Base-by-base conservation (phyloP, 2,888 invertebrate species). In the Urechis unicinctus region DNA sequence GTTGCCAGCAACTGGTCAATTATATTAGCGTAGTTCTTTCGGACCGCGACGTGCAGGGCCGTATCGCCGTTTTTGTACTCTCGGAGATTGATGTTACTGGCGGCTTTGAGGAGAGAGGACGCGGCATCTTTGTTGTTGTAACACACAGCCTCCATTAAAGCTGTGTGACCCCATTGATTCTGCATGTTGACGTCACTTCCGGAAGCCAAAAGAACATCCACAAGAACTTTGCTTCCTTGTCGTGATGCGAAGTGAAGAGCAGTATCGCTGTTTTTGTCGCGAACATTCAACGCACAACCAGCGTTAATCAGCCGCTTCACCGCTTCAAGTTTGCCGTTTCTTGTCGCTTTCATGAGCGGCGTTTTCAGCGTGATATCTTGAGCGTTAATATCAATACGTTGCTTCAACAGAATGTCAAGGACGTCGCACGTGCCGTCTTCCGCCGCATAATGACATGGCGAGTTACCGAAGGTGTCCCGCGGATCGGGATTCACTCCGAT, bases 331-430 rank as follows among this genome's bases (percentile, higher is more conserved):
- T 75, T 75, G 55, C 72, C 75, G 63, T 75, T 77, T n/a, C 77
- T 61, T 2, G 76, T 75, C 0, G 77, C 74, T 59, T 77, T 77
- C 75, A 77, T 77, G 45, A 76, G 66, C 3, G 77, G 75, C 29
- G 77, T 77, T 59, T 77, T 77, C 22, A 73, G 72, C 26, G 77
- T 77, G 47, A 77, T 77, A 53, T 77, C 77, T 59, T 75, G 72
- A 29, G 69, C 71, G 61, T 77, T 72, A 28, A 75, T 71, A 53
- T 75, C 71, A 6, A 73, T 72, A 29, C 71, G 70, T 41, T 74
- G 69, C 17, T 71, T 65, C 41, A 76, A 68, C 3, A 77, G 60
- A 6, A 74, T 73, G 54, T 75, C 73, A 13, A 77, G 60, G 29
- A 77, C 71, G 58, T 72, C 73, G 53, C 70, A 71, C 58, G 74